Percentiles rank a stretch among this genome's conserved stretches.
These are phyloP conservation scores for Gonatopus flavifemur DNA, from an alignment of 1,140 invertebrate genomes.

Conservation along the genomic window DNA sequence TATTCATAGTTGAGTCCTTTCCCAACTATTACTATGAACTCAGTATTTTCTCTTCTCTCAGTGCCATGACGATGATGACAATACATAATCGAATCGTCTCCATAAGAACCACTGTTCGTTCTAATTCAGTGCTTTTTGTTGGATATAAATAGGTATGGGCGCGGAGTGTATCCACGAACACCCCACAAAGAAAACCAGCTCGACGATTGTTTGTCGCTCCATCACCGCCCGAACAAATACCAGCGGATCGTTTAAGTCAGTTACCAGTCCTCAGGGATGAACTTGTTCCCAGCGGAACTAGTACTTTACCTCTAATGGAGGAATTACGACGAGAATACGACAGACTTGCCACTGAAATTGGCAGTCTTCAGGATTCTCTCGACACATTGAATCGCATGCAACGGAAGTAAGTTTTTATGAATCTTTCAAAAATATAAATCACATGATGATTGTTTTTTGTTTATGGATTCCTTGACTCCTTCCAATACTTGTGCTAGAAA, in stretches of 20 bases:
- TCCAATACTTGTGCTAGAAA: too few relatives aligned
- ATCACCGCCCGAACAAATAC: conserved; percentile 47
- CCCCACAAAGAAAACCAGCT: conserved; percentile 42
- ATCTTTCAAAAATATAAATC: too few relatives aligned
- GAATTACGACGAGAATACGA: conserved; percentile 78
- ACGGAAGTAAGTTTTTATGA: conserved; percentile 75
- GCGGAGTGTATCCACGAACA: conserved; percentile 37
- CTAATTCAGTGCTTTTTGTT: too few relatives aligned
- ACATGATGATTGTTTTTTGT: too few relatives aligned
- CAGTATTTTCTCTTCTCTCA: too few relatives aligned
- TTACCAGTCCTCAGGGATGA: conserved; percentile 76
- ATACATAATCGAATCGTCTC: too few relatives aligned
- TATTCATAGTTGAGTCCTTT: too few relatives aligned
- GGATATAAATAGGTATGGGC: conserved; percentile 33
- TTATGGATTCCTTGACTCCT: too few relatives aligned
- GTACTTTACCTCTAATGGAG: conserved; percentile 73
- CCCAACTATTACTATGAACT: too few relatives aligned
- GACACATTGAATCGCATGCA: conserved; percentile 83
- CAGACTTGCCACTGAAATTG: conserved; percentile 82
- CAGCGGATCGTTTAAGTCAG: conserved; percentile 44
- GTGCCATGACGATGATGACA: too few relatives aligned
- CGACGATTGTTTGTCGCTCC: conserved; percentile 49
- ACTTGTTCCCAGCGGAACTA: conserved; percentile 76
- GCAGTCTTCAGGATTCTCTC: conserved; percentile 82
- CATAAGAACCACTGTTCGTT: too few relatives aligned